Evolutionary conservation across 2,113 vertebrate genomes (phyloP).

Genomic region (Callopanchax toddi): DNA sequence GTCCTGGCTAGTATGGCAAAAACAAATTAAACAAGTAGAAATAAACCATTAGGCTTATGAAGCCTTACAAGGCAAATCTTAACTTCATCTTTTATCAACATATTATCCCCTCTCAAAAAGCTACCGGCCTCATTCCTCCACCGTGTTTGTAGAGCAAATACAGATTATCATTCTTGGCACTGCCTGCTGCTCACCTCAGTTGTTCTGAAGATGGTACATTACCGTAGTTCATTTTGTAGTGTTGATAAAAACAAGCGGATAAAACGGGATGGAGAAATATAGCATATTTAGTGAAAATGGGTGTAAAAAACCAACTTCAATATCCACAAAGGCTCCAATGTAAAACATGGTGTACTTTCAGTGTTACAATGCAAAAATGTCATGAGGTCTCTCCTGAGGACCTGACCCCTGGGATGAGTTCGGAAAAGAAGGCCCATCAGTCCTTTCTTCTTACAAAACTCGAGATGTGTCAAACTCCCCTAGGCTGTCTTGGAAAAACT

Average conservation of each 20-base stretch:
- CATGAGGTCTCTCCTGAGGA: neutral
- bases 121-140: constrained; percentile 14
- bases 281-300: constrained; percentile 5
- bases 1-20: neutral
- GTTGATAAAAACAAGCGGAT: constrained; percentile 39
- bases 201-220: constrained; percentile 29
- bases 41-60: constrained; percentile 20
- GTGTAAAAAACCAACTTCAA: constrained; percentile 10
- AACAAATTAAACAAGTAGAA: neutral
- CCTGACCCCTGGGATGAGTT: neutral
- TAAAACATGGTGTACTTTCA: neutral
- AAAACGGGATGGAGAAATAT: constrained; percentile 36
- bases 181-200: neutral
- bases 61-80: constrained; percentile 21
- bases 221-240: constrained; percentile 24
- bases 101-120: constrained; percentile 11
- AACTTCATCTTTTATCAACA: constrained; percentile 46
- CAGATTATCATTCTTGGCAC: constrained; percentile 43
- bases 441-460: neutral
- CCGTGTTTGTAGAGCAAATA: constrained; percentile 37
- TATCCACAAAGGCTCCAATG: neutral
- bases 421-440: neutral
- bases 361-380: neutral
- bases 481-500: neutral
- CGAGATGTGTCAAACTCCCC: neutral